Evolutionary conservation across 2,888 invertebrate species (phyloP), one percentile per base, ranked within the genome.

Genomic region (Ochlodes sylvanus): DNA sequence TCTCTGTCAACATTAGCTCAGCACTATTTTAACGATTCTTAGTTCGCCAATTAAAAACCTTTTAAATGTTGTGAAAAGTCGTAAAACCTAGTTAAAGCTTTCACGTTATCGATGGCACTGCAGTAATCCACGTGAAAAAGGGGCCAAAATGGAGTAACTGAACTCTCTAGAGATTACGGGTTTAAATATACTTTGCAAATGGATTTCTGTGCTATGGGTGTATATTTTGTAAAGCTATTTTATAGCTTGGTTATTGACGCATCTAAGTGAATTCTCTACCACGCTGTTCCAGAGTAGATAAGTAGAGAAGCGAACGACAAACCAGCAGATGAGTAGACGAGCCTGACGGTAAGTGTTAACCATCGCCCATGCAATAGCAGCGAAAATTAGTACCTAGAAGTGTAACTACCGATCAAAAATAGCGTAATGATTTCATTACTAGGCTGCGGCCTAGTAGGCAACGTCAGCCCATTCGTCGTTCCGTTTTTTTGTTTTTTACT

Each of bases 121-220:
- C 65, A 65, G 65, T 58, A 52, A 65, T 58, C 57, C 47, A 57
- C 38, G 58, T 47, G 65, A 65, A 52, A 65, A 65, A 65, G 50
- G 19, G 57, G 21, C 14, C 1, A 38, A 64, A 27, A 50, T 56
- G 56, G 34, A 55, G 34, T 55, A 32, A 65, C 38, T 38, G 34
- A 47, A 54, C 9, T 2, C 57, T 19, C 9, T 21, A 19, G 34
- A 58, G 57, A 21, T 65, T 38, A 65, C 64, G 47, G 42, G 19
- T 57, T 56, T 47, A 56, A 57, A 64, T 17, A 47, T 44, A 14
- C 1, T 52, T 52, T 52, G 27, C 27, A 27, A 52, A 52, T 52
- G 52, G 21, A 52, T 27, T 27, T 27, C 27, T 27, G 27, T 27
- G 27, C 27, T 27, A 27, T 27, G 2, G 27, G 44, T 47, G 7